Conservation (phyloP, 2,888 invertebrate genomes). For the Polydesmus complanatus region DNA sequence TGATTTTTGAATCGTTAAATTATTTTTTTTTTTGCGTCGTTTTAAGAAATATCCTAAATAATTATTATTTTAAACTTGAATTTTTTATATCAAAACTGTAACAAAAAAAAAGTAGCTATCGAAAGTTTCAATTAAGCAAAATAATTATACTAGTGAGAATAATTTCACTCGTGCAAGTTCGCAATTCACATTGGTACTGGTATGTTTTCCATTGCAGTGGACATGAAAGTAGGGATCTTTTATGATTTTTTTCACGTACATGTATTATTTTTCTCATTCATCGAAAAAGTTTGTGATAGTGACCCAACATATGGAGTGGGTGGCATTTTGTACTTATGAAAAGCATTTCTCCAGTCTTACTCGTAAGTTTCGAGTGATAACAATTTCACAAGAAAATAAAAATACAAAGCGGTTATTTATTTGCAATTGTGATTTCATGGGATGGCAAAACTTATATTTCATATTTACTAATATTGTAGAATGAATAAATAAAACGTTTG, state of each 20-base stretch:
- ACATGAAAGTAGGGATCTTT: constrained; percentile 4
- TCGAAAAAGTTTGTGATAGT: constrained; percentile 10
- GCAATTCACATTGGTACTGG: constrained; percentile 6
- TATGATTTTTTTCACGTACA: not conserved
- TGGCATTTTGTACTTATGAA: constrained; percentile 10
- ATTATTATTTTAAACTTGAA: too few relatives aligned
- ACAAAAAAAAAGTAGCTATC: too few relatives aligned
- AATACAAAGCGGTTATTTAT: constrained; percentile 1
- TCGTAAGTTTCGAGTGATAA: not conserved
- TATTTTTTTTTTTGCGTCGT: too few relatives aligned
- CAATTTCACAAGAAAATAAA: constrained; percentile 4
- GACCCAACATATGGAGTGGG: constrained; percentile 7
- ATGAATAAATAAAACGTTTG: constrained; percentile 11
- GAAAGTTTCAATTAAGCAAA: too few relatives aligned
- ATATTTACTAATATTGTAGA: constrained; percentile 15
- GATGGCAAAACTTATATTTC: constrained; percentile 16
- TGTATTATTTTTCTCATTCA: not conserved
- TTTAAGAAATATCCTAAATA: too few relatives aligned
- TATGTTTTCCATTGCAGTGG: constrained; percentile 8
- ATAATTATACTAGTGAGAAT: not conserved
- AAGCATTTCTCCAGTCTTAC: not conserved
- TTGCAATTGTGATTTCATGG: constrained; percentile 12
- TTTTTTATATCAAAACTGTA: too few relatives aligned
- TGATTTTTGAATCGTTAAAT: too few relatives aligned
- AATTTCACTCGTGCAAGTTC: constrained; percentile 8